Conservation (phyloP, 2,797 vertebrate species). For the Selene dorsalis region DNA sequence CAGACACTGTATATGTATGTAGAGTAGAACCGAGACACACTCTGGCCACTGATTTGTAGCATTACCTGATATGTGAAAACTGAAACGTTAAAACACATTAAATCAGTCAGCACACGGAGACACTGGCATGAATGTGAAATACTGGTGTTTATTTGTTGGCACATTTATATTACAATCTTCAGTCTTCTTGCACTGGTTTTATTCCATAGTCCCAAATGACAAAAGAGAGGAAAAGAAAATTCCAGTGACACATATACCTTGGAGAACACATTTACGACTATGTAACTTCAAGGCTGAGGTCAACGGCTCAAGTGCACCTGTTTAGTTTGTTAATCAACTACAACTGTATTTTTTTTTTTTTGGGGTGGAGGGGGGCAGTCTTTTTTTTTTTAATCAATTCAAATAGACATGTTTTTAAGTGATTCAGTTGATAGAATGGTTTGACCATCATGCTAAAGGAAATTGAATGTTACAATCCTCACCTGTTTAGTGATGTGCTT, state of each 20-base stretch:
- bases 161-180: conserved; percentile 91
- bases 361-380: not conserved
- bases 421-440: conserved; percentile 24
- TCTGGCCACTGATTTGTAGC: not conserved
- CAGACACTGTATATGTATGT: too few species aligned
- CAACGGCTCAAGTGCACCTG: conserved; percentile 57
- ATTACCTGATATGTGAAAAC: not conserved
- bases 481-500: conserved; percentile 51
- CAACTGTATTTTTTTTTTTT: conserved; percentile 12
- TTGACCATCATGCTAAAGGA: conserved; percentile 10
- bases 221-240: conserved; percentile 70
- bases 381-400: not conserved
- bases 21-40: not conserved
- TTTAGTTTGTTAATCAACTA: conserved; percentile 45
- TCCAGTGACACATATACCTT: conserved; percentile 80
- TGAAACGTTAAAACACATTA: not conserved
- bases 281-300: conserved; percentile 73
- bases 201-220: conserved; percentile 85
- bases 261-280: conserved; percentile 59
- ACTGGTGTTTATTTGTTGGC: conserved; percentile 92
- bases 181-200: conserved; percentile 84
- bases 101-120: not conserved
- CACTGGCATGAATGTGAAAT: conserved; percentile 81
- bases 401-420: conserved; percentile 3
- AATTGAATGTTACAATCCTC: conserved; percentile 48